These are phyloP conservation scores for Ahaetulla prasina DNA, from an alignment of 2,113 vertebrate genomes.

Conservation along the genomic window DNA sequence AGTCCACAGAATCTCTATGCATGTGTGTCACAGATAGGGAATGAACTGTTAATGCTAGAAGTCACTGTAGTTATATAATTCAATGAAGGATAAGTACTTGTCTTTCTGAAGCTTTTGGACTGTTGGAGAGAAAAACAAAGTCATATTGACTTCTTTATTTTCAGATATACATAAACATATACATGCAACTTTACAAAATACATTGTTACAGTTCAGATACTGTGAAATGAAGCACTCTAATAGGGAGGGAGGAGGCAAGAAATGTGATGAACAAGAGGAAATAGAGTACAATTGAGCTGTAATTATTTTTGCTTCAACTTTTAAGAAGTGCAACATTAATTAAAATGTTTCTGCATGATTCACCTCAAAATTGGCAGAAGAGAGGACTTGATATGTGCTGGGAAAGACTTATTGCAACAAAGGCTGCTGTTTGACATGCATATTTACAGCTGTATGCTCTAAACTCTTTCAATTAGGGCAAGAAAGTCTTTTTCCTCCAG, in stretches of 20 bases:
- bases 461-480: not conserved
- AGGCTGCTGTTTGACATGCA: constrained; percentile 28
- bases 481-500: constrained; percentile 3
- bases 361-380: constrained; percentile 64
- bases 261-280: constrained; percentile 62
- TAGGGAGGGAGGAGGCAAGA: constrained; percentile 70
- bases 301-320: constrained; percentile 77
- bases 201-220: constrained; percentile 66
- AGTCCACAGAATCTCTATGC: constrained; percentile 23
- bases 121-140: constrained; percentile 59
- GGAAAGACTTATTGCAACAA: constrained; percentile 22
- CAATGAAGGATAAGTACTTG: constrained; percentile 42
- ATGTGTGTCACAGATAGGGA: constrained; percentile 29
- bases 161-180: not conserved
- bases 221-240: constrained; percentile 73
- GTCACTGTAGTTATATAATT: constrained; percentile 29
- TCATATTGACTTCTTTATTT: constrained; percentile 40
- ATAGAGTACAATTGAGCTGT: constrained; percentile 73
- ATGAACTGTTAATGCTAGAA: constrained; percentile 40
- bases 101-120: constrained; percentile 61
- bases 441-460: not conserved
- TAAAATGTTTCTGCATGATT: constrained; percentile 72
- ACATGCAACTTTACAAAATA: not conserved
- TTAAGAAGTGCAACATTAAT: constrained; percentile 75
- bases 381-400: constrained; percentile 28